phyloP scores from a whole-genome alignment of 2,888 invertebrate species.

The Fragum whitleyi region DNA sequence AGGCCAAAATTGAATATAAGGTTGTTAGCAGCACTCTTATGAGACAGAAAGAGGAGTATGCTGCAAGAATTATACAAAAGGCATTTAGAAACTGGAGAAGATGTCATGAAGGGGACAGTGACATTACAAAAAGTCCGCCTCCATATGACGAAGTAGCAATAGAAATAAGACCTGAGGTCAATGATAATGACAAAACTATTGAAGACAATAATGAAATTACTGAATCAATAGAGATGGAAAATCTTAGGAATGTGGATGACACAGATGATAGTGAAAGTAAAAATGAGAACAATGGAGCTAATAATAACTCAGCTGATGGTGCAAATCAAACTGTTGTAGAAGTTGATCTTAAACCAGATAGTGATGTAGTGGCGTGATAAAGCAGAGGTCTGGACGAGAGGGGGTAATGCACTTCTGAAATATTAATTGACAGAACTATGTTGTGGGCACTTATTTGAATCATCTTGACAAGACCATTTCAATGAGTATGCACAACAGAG shows the following conservation, averaged over 20 bases:
- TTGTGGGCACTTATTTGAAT: too few relatives aligned
- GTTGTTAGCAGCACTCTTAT: constrained; percentile 97
- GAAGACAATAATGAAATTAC: constrained; percentile 46
- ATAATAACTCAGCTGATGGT: constrained; percentile 24
- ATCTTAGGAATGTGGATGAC: constrained; percentile 45
- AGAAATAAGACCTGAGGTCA: constrained; percentile 49
- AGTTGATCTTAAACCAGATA: constrained; percentile 81
- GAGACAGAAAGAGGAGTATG: constrained; percentile 98
- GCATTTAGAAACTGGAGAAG: constrained; percentile 92
- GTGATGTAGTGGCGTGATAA: constrained; percentile 80
- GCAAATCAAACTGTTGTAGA: constrained; percentile 71
- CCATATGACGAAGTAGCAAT: constrained; percentile 67
- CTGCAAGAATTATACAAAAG: constrained; percentile 97
- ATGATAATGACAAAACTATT: constrained; percentile 83
- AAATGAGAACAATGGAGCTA: constrained; percentile 21
- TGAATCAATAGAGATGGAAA: constrained; percentile 58
- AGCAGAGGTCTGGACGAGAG: neutral
- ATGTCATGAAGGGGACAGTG: constrained; percentile 33
- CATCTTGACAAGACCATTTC: too few relatives aligned
- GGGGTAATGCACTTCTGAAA: too few relatives aligned
- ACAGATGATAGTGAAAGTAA: constrained; percentile 37
- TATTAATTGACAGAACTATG: too few relatives aligned
- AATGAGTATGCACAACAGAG: too few relatives aligned
- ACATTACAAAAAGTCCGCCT: constrained; percentile 54
- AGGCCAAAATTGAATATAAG: constrained; percentile 95